Percentiles rank a stretch among this genome's conserved stretches.
These are phyloP conservation scores for Caenorhabditis sp. DNA, from an alignment of 2,888 invertebrate species.

Conservation along the genomic window DNA sequence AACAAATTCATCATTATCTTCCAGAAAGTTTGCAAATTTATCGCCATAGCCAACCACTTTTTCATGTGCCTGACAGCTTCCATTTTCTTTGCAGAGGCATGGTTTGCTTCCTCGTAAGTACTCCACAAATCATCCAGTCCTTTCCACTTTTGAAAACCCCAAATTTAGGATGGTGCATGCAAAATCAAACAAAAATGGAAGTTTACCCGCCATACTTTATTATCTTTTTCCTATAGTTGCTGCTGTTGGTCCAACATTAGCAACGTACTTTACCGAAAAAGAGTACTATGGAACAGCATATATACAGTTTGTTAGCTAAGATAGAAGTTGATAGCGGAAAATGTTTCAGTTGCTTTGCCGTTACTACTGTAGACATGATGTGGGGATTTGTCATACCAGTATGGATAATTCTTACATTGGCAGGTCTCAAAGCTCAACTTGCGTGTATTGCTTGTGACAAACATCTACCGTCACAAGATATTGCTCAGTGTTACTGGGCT, in stretches of 20 bases:
- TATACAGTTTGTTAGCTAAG: slow-evolving; percentile 45
- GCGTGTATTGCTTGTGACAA: slow-evolving; percentile 72
- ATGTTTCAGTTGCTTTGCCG: slow-evolving; percentile 69
- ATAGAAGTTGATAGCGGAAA: not conserved
- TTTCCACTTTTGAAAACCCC: not conserved
- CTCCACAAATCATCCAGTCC: not conserved
- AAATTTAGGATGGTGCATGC: slow-evolving; percentile 69
- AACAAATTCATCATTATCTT: too few species aligned
- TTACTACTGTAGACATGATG: slow-evolving; percentile 66
- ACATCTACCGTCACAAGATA: slow-evolving; percentile 66
- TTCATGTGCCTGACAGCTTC: slow-evolving; percentile 68
- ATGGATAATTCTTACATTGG: slow-evolving; percentile 64
- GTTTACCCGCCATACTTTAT: slow-evolving; percentile 62
- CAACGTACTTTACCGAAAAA: slow-evolving; percentile 65
- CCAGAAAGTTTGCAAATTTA: slow-evolving; percentile 68
- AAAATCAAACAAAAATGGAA: slow-evolving; percentile 69
- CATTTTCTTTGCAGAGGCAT: slow-evolving; percentile 69
- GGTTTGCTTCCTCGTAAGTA: slow-evolving; percentile 72
- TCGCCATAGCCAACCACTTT: slow-evolving; percentile 67
- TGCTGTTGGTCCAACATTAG: slow-evolving; percentile 64
- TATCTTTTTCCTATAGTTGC: slow-evolving; percentile 68
- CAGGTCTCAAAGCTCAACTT: slow-evolving; percentile 68
- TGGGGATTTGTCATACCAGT: slow-evolving; percentile 75
- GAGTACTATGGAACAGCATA: slow-evolving; percentile 65
- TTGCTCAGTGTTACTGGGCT: slow-evolving; percentile 70